Evolutionary conservation across 2,113 vertebrate genomes (phyloP), one percentile per base, ranked within the genome.

Genomic region (Xyliphius kryptos): DNA sequence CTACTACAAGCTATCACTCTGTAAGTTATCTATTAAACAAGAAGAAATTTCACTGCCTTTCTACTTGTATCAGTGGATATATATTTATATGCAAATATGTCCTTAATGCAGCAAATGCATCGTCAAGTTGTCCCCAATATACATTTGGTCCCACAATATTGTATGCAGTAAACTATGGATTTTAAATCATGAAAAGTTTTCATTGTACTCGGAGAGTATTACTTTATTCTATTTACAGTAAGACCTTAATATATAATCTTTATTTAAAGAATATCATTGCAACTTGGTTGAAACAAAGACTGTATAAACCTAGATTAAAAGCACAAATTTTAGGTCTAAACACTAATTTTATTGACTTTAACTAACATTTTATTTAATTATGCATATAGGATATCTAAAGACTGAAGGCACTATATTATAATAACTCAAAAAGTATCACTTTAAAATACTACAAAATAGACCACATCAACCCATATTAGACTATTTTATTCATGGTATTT

Each of bases 251-350:
- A 32, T 6, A 41, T 38, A 51, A 21, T 20, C 21, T 37, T 41
- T 13, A 37, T 53, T 9, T 50, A 13, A 5, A 49, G 32, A 51
- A 6, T 41, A 46, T 5, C 7, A 44, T 16, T 54, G 54, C 61
- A 32, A 32, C 26, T 32, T 5, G 26, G 26, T 6, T 32, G 26
- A 46, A 46, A n/a, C 5, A 6, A n/a, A n/a, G 16, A 58, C 50
- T 50, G 36, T 54, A 52, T 44, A 50, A 22, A 20, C 60, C 66
- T 68, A 56, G 15, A 68, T 9, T 51, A 19, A 41, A 15, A 68
- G 57, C 56, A 67, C 55, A 50, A 20, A 13, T 22, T 32, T 32
- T 32, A 1, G 13, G 40, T 10, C 40, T 41, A 9, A 14, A 12
- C 40, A 14, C 10, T 41, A 41, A 1, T 4, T 41, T 41, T 2